phyloP scores from a whole-genome alignment of 2,797 vertebrate genomes.

The Periophthalmus magnuspinnatus region DNA sequence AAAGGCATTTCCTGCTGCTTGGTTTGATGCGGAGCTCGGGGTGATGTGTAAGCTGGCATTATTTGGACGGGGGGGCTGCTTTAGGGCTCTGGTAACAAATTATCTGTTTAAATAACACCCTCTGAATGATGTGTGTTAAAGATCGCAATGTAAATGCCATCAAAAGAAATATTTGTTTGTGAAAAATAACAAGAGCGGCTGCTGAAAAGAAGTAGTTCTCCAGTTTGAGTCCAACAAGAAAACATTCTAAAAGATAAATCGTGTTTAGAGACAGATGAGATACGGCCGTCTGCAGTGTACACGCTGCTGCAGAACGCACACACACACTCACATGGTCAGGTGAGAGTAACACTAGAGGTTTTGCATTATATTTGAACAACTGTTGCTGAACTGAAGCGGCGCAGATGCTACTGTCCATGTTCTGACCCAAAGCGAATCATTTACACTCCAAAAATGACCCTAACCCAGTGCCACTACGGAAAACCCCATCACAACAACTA shows the following conservation, averaged over 20 bases:
- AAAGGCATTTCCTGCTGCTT: conserved; percentile 64
- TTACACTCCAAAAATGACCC: conserved; percentile 38
- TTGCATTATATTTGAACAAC: too few species aligned
- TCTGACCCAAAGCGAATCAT: conserved; percentile 46
- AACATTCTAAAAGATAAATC: too few species aligned
- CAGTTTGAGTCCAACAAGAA: too few species aligned
- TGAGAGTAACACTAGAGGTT: too few species aligned
- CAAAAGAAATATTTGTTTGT: background rate
- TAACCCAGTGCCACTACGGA: too few species aligned
- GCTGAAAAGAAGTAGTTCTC: too few species aligned
- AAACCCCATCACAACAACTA: conserved; percentile 29
- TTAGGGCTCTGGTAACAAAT: conserved; percentile 68
- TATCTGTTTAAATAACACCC: conserved; percentile 78
- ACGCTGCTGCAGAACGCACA: too few species aligned
- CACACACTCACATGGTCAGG: too few species aligned
- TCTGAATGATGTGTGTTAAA: conserved; percentile 51
- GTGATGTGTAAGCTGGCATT: conserved; percentile 51
- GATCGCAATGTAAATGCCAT: background rate
- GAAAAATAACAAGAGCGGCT: too few species aligned
- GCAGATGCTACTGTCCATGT: conserved; percentile 13
- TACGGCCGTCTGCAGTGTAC: too few species aligned
- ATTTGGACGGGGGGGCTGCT: conserved; percentile 59
- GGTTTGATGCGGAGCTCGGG: conserved; percentile 59
- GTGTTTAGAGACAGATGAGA: too few species aligned
- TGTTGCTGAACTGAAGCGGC: too few species aligned